Evolutionary conservation across 2,113 vertebrate species (phyloP).

Genomic region (Procavia capensis): DNA sequence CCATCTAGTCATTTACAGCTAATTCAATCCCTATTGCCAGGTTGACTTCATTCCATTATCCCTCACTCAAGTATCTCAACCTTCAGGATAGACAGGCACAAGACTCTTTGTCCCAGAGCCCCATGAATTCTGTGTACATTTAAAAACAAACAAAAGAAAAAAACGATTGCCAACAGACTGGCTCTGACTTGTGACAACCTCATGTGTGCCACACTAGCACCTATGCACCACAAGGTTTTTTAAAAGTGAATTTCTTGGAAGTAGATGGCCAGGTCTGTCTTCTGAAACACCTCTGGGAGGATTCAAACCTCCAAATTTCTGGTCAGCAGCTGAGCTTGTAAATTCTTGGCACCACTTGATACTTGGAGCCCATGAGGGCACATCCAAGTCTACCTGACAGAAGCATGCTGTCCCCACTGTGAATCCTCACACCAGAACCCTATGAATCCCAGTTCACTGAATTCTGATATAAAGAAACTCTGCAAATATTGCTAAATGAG

Average conservation of each 20-base stretch:
- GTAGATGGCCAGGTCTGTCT: no score
- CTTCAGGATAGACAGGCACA: background rate
- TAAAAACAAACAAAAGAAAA: background rate
- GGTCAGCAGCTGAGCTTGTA: no score
- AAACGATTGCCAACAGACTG: no score
- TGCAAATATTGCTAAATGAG: background rate
- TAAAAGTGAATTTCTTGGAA: no score
- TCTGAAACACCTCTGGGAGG: no score
- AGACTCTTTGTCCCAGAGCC: background rate
- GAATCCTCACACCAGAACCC: background rate
- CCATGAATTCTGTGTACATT: background rate
- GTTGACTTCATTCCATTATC: background rate
- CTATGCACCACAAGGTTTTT: no score
- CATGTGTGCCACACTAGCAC: no score
- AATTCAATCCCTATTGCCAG: background rate
- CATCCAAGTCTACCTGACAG: background rate
- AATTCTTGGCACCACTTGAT: background rate
- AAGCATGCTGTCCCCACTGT: background rate
- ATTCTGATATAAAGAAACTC: background rate
- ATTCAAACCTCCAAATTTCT: no score
- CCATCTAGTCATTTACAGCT: no score
- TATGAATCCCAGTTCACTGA: background rate
- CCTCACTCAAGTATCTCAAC: rapidly evolving
- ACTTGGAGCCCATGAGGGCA: background rate
- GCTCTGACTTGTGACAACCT: no score